These are phyloP conservation scores for Anadara kagoshimensis DNA, from an alignment of 1,140 invertebrate species.

Conservation along the genomic window DNA sequence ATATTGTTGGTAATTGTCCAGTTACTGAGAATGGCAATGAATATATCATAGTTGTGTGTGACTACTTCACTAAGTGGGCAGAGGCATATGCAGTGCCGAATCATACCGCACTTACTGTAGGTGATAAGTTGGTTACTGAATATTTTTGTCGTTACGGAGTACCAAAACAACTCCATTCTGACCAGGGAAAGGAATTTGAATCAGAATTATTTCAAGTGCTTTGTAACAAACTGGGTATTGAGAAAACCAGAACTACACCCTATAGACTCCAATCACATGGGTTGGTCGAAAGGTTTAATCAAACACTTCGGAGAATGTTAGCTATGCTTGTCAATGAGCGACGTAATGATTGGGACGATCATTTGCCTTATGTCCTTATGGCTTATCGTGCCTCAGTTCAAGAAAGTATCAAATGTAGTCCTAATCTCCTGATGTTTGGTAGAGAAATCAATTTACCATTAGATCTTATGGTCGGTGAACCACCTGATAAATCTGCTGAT, in stretches of 20 bases:
- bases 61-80: slow-evolving; percentile 26
- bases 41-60: slow-evolving; percentile 45
- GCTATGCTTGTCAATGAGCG: neutral
- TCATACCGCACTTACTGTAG: slow-evolving; percentile 26
- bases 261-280: slow-evolving; percentile 1
- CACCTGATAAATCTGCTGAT: neutral
- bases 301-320: neutral
- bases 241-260: slow-evolving; percentile 2
- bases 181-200: slow-evolving; percentile 45
- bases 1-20: slow-evolving; percentile 27
- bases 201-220: slow-evolving; percentile 40
- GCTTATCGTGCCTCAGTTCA: slow-evolving; percentile 36
- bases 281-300: neutral
- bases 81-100: slow-evolving; percentile 50
- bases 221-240: slow-evolving; percentile 1
- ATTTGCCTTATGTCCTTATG: slow-evolving; percentile 8
- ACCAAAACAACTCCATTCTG: slow-evolving; percentile 23
- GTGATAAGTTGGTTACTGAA: slow-evolving; percentile 14
- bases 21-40: slow-evolving; percentile 38
- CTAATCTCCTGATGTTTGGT: slow-evolving; percentile 41
- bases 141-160: slow-evolving; percentile 13
- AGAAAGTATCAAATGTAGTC: slow-evolving; percentile 21
- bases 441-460: slow-evolving; percentile 36
- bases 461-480: slow-evolving; percentile 33
- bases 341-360: slow-evolving; percentile 13